Conservation (phyloP, 2,888 invertebrate species). For the Magallana nippona region DNA sequence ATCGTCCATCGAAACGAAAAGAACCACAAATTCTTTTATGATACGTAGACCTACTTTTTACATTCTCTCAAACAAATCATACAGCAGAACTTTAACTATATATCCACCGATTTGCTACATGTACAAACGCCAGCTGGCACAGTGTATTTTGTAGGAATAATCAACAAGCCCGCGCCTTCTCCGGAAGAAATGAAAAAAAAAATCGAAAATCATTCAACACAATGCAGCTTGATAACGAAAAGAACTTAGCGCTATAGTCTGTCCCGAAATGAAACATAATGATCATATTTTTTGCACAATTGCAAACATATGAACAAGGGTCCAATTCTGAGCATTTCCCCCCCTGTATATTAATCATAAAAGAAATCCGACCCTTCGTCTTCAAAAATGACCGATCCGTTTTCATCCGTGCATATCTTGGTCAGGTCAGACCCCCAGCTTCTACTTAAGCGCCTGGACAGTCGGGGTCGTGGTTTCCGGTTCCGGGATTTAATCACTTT, state of each 20-base stretch:
- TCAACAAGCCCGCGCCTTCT: neutral
- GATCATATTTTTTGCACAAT: neutral
- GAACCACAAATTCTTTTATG: too few species aligned
- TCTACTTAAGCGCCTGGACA: slow-evolving; percentile 28
- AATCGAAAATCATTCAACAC: neutral
- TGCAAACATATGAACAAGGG: neutral
- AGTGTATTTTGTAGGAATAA: neutral
- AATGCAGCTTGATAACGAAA: neutral
- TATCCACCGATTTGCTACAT: too few species aligned
- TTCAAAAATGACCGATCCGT: slow-evolving; percentile 52
- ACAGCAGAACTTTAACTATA: too few species aligned
- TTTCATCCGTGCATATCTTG: slow-evolving; percentile 51
- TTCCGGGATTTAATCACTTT: slow-evolving; percentile 56
- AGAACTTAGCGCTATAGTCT: neutral
- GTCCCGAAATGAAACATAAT: too few species aligned
- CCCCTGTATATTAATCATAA: slow-evolving; percentile 56
- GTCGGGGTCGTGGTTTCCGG: slow-evolving; percentile 52
- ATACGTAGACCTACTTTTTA: too few species aligned
- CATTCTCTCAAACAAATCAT: too few species aligned
- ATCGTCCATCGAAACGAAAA: too few species aligned
- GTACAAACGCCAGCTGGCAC: slow-evolving; percentile 1
- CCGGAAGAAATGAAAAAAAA: neutral
- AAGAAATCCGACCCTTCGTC: slow-evolving; percentile 65
- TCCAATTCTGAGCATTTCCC: slow-evolving; percentile 36
- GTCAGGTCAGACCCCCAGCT: slow-evolving; percentile 45